These are phyloP conservation scores for Sparus aurata DNA, from an alignment of 2,797 vertebrate genomes.

Conservation along the genomic window DNA sequence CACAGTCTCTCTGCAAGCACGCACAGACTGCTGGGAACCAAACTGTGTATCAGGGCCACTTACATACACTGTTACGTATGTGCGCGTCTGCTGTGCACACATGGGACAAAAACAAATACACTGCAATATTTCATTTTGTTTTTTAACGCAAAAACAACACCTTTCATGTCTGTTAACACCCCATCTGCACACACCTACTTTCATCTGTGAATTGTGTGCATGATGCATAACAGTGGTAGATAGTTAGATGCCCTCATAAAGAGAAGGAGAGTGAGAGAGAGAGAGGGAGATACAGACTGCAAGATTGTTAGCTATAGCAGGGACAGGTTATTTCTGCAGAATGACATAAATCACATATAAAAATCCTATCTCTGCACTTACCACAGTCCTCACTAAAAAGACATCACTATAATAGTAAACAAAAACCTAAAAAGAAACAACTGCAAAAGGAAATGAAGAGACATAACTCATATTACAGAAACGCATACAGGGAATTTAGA, in stretches of 20 bases:
- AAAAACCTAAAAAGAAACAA: background rate
- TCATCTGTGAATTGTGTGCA: background rate
- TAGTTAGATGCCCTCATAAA: background rate
- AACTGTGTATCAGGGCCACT: constrained; percentile 19
- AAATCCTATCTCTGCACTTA: constrained; percentile 42
- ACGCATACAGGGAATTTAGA: background rate
- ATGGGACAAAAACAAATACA: background rate
- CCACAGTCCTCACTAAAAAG: constrained; percentile 13
- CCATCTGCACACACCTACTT: background rate
- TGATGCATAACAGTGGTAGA: background rate
- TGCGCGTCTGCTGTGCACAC: constrained; percentile 7
- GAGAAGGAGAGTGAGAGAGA: constrained; percentile 4
- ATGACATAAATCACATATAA: constrained; percentile 46
- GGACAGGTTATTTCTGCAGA: constrained; percentile 45
- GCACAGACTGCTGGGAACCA: constrained; percentile 47
- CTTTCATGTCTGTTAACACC: background rate
- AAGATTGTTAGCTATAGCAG: constrained; percentile 28
- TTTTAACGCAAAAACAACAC: constrained; percentile 8
- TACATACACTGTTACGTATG: constrained; percentile 26
- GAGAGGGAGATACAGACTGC: constrained; percentile 11
- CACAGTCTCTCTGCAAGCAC: constrained; percentile 57
- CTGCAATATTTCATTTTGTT: background rate
- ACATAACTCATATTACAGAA: background rate
- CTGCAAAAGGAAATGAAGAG: background rate
- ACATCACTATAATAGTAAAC: constrained; percentile 18